Evolutionary conservation across 2,113 vertebrate species (phyloP), one percentile per base, ranked within the genome.

Genomic region (Potamarius usumacintae): DNA sequence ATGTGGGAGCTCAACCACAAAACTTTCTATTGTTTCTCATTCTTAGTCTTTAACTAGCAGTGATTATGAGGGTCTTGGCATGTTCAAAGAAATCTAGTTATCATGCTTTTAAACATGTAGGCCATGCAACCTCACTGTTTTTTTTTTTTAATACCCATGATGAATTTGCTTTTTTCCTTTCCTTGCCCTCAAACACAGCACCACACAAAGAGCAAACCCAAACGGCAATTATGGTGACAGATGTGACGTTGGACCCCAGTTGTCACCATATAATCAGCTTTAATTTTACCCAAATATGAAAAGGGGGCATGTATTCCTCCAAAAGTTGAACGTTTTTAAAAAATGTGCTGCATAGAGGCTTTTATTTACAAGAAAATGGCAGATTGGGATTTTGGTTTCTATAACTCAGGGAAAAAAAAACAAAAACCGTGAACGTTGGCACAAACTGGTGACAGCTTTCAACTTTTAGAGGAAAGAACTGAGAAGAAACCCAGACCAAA

Each of bases 191-290:
- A 89, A 86, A 81, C 63, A 79, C 69, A 58, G 60, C 60, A 69
- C 82, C 81, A 25, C 83, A 86, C 69, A 88, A 72, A 62, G 76
- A 87, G 20, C 60, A 85, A 86, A 91, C 84, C 78, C 89, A 90
- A 92, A 92, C 88, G 85, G 86, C 85, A 92, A 92, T 92, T 90
- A 90, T 92, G 89, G 90, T 90, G 87, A 92, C 86, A 89, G 89
- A 92, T 91, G 7, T 89, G 92, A 93, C 85, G 82, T 71, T 88
- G 88, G 89, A 88, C 86, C 87, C 1, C 60, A 88, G 90, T 88
- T 87, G 48, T 89, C 89, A 85, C 90, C 52, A 27, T 91, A 71
- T 94, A 93, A 93, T 92, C 91, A 93, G 83, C 78, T 25, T 86
- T 69, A 89, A 74, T 79, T 91, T 85, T 89, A 74, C 79, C 82